A percentile compares a stretch with the other conserved stretches of the same genome.
Conservation (phyloP, 1,140 invertebrate genomes). For the Aphis gossypii region DNA sequence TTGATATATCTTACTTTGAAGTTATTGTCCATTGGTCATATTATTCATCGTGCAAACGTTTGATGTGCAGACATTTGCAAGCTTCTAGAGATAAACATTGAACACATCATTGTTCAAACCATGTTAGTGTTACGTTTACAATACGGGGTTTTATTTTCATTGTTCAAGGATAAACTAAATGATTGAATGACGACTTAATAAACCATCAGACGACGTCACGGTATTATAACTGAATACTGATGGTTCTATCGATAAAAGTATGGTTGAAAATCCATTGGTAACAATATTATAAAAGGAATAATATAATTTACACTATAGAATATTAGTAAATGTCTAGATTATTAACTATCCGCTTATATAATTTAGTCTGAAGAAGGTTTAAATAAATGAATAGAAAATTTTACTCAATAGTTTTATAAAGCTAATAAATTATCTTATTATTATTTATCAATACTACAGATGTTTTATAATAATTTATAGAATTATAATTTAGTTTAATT, state of each 20-base stretch:
- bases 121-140: not conserved
- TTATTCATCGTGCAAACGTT: not conserved
- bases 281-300: not conserved
- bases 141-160: not conserved
- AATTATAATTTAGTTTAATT: not conserved
- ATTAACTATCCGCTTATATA: not conserved
- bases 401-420: no score
- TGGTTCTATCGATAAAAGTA: not conserved
- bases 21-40: not conserved
- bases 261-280: not conserved
- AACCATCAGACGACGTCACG: not conserved
- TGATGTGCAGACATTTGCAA: not conserved
- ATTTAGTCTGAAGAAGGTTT: not conserved
- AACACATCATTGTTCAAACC: not conserved
- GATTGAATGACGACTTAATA: not conserved
- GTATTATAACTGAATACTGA: not conserved
- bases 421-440: not conserved
- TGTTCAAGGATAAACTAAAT: not conserved
- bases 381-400: no score
- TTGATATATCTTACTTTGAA: not conserved
- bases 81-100: not conserved
- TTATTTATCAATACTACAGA: not conserved
- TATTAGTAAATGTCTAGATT: not conserved
- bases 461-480: not conserved
- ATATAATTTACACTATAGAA: not conserved